phyloP scores from a whole-genome alignment of 2,888 invertebrate species.

The Villa cingulata region DNA sequence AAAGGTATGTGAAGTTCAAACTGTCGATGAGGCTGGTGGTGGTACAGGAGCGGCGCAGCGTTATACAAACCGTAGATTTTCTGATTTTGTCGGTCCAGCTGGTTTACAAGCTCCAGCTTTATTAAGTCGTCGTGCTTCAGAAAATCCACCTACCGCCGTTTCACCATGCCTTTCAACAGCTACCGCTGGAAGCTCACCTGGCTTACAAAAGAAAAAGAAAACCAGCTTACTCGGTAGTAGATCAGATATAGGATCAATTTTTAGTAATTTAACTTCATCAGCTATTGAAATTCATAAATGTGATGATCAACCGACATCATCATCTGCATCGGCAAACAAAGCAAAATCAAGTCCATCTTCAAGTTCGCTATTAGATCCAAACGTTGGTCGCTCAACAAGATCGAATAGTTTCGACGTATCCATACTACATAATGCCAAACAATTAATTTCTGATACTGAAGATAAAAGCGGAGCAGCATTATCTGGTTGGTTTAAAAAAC shows the following conservation, averaged over 20 bases:
- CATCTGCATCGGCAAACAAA: slow-evolving; percentile 13
- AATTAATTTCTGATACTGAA: slow-evolving; percentile 33
- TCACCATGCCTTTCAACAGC: slow-evolving; percentile 24
- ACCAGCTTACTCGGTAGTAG: slow-evolving; percentile 65
- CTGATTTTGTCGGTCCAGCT: slow-evolving; percentile 48
- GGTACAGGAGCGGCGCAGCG: slow-evolving; percentile 40
- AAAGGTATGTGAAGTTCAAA: slow-evolving; percentile 69
- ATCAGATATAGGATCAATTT: slow-evolving; percentile 65
- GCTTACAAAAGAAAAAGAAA: slow-evolving; percentile 23
- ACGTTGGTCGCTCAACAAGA: slow-evolving; percentile 45
- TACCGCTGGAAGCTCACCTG: slow-evolving; percentile 20
- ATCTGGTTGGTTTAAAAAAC: slow-evolving; percentile 62
- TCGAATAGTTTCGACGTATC: slow-evolving; percentile 79
- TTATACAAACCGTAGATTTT: slow-evolving; percentile 52
- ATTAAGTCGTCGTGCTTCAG: slow-evolving; percentile 49
- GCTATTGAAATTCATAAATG: slow-evolving; percentile 65
- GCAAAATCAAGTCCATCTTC: slow-evolving; percentile 18
- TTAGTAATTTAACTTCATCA: slow-evolving; percentile 56
- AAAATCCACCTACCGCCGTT: slow-evolving; percentile 45
- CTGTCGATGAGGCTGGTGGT: slow-evolving; percentile 51
- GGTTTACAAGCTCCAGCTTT: background rate
- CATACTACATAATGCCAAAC: slow-evolving; percentile 43
- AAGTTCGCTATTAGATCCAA: slow-evolving; percentile 28
- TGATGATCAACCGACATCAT: slow-evolving; percentile 36
- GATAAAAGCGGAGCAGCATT: slow-evolving; percentile 41